These are phyloP conservation scores for Elmis aenea DNA, from an alignment of 2,888 invertebrate genomes.

Conservation along the genomic window DNA sequence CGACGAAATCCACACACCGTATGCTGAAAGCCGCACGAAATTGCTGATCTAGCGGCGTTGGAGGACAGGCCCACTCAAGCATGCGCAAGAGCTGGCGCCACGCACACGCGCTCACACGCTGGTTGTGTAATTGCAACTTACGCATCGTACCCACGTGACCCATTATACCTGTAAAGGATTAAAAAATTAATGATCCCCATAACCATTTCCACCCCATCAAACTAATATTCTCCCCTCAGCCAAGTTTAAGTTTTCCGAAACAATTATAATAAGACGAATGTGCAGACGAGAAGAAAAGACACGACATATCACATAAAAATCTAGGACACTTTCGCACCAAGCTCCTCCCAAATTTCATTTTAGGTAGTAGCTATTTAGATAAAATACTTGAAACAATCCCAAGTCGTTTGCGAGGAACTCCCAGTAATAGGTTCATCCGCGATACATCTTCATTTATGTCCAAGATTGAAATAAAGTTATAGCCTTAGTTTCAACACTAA, in stretches of 20 bases:
- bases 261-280: too few relatives aligned
- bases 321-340: background rate
- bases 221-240: too few relatives aligned
- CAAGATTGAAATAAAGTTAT: constrained; percentile 44
- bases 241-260: too few relatives aligned
- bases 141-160: constrained; percentile 38
- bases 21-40: constrained; percentile 21
- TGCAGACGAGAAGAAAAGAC: too few relatives aligned
- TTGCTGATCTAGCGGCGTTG: constrained; percentile 22
- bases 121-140: constrained; percentile 43
- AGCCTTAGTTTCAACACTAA: constrained; percentile 40
- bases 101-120: constrained; percentile 40
- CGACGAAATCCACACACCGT: constrained; percentile 31
- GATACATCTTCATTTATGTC: constrained; percentile 46
- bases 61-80: constrained; percentile 41
- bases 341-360: constrained; percentile 8
- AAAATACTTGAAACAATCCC: constrained; percentile 41
- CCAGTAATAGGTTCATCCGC: constrained; percentile 38
- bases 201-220: too few relatives aligned
- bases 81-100: constrained; percentile 41
- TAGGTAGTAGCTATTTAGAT: constrained; percentile 32
- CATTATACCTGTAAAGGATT: constrained; percentile 2
- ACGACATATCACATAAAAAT: too few relatives aligned
- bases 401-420: constrained; percentile 33
- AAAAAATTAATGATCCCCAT: too few relatives aligned